phyloP scores from a whole-genome alignment of 2,113 vertebrate genomes.

The Gnathochromis pfefferi region DNA sequence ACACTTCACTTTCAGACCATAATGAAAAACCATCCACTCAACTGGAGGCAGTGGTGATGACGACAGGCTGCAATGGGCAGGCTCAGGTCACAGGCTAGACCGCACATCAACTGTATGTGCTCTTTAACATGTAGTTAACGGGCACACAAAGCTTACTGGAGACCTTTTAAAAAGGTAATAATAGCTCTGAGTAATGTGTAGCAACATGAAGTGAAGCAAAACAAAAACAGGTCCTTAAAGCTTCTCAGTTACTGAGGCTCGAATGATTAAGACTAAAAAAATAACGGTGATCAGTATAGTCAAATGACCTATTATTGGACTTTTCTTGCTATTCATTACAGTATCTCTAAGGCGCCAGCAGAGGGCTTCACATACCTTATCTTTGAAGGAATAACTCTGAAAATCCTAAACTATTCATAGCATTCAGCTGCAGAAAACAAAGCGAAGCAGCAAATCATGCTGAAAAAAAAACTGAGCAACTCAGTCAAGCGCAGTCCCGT shows the following conservation, averaged over 20 bases:
- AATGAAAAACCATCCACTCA: not conserved
- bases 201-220: not conserved
- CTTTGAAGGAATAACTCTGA: not conserved
- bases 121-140: not conserved
- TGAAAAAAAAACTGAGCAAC: not conserved
- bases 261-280: not conserved
- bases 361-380: not conserved
- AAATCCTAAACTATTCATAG: not conserved
- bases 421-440: not conserved
- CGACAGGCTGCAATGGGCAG: not conserved
- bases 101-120: not conserved
- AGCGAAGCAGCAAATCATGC: not conserved
- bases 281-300: accelerated
- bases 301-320: not conserved
- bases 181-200: accelerated
- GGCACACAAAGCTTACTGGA: not conserved
- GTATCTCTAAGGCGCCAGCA: not conserved
- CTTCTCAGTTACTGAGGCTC: not conserved
- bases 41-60: not conserved
- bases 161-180: not conserved
- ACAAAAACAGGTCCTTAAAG: not conserved
- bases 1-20: not conserved
- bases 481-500: accelerated
- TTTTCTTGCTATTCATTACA: not conserved
- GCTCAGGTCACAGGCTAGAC: not conserved